phyloP scores from a whole-genome alignment of 2,888 invertebrate genomes.

The Petrolisthes manimaculis region DNA sequence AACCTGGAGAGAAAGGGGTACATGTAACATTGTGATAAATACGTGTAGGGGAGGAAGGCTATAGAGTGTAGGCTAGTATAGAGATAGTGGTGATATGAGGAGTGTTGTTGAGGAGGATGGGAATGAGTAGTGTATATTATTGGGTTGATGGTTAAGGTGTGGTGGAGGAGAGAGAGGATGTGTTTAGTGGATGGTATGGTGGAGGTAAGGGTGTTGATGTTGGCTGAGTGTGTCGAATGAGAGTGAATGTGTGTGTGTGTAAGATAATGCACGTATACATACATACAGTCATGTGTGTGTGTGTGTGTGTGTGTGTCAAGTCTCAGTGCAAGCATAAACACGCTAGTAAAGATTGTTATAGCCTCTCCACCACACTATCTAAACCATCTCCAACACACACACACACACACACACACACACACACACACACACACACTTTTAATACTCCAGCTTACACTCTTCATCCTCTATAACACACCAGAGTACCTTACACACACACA shows the following conservation, averaged over 20 bases:
- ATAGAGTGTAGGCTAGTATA: no score
- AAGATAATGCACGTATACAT: not conserved
- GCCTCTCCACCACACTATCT: no score
- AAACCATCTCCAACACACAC: not conserved
- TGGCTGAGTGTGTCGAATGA: not conserved
- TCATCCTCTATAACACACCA: not conserved
- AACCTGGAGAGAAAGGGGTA: no score
- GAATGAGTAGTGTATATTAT: not conserved
- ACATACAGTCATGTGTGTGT: no score
- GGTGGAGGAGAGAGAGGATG: not conserved
- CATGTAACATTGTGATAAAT: no score
- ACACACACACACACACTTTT: conserved; percentile 9
- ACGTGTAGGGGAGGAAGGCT: no score
- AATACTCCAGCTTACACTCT: no score
- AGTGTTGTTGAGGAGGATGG: no score
- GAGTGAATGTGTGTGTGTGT: not conserved
- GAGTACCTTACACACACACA: not conserved
- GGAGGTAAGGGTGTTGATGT: not conserved
- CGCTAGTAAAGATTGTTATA: no score
- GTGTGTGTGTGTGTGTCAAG: no score
- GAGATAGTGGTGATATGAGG: not conserved
- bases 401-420: not conserved
- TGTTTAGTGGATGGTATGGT: no score
- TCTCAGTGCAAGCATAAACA: no score
- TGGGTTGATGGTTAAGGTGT: not conserved